Evolutionary conservation across 2,888 invertebrate species (phyloP), one percentile per base, ranked within the genome.

Genomic region (Drosophila pegasa): DNA sequence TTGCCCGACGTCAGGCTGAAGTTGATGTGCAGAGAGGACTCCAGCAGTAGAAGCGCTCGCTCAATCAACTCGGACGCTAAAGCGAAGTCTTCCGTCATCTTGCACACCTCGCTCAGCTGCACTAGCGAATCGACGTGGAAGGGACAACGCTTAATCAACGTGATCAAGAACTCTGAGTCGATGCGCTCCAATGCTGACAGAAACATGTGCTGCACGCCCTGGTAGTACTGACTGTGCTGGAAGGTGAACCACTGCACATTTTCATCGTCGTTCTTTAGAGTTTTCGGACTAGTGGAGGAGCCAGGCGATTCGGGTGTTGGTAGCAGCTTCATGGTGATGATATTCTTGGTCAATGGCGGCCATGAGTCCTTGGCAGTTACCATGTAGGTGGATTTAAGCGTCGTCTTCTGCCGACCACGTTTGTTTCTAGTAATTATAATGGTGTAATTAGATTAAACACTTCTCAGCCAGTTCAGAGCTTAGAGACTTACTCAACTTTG

Each of bases 101-200:
- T 92, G 66, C 95, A 96, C 54, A 97, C 93, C 90, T 97, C 97
- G 60, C 96, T 96, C 41, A 97, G 92, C 91, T 97, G 97, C 60
- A 97, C 94, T 54, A 97, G 92, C 1, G 96, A 94, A 91, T 97
- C 97, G 37, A 97, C 94, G 87, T 97, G 97, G 89, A 96, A 96
- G 0, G 96, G 96, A 90, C 96, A 94, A 31, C 94, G 93, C 80
- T 95, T 95, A 52, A 96, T 93, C 65, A 97, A 94, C 71, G 94
- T 95, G 75, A 96, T 94, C 76, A 97, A 95, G 89, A 95, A 95
- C 82, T 96, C 95, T 0, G 96, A 96, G 91, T 96, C 95, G 52
- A 95, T 93, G 77, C 95, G 95, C 89, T 97, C 96, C 3, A 97
- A 95, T 35, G 96, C 96, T 72, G 95, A 94, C 52, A 96, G 93